Evolutionary conservation across 2,797 vertebrate genomes (phyloP).

Genomic region (Acanthurus tractus): DNA sequence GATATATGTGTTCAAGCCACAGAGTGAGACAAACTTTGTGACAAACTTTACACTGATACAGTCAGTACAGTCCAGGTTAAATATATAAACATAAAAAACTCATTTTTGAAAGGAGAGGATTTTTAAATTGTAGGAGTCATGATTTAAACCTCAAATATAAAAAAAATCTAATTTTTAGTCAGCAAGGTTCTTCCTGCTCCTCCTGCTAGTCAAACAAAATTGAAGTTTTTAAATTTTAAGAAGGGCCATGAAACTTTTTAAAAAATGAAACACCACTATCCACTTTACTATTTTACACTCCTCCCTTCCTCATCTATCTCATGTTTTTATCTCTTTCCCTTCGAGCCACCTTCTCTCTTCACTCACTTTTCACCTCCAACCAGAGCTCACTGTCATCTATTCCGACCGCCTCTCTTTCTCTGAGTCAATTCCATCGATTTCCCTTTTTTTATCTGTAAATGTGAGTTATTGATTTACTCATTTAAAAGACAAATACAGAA

Average conservation of each 20-base stretch:
- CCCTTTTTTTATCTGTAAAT: constrained; percentile 14
- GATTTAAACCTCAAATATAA: background rate
- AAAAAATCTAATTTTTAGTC: constrained; percentile 7
- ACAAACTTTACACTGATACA: no score
- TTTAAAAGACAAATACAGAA: constrained; percentile 25
- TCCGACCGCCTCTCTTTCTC: background rate
- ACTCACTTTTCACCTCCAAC: background rate
- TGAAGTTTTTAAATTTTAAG: background rate
- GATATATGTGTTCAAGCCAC: no score
- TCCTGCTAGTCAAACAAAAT: background rate
- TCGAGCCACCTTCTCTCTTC: background rate
- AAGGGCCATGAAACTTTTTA: constrained; percentile 10
- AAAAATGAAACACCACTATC: background rate
- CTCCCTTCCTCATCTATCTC: background rate
- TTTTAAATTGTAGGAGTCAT: background rate
- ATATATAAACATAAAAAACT: no score
- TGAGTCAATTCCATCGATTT: constrained; percentile 7
- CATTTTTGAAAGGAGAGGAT: no score
- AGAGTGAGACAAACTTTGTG: no score
- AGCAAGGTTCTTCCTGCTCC: background rate
- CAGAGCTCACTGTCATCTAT: constrained; percentile 1
- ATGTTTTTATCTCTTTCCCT: constrained; percentile 4
- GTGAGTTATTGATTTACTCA: background rate
- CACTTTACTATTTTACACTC: background rate
- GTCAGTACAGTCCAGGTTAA: no score